Base-by-base conservation (phyloP, 2,888 invertebrate genomes). In the Escarpia spicata region DNA sequence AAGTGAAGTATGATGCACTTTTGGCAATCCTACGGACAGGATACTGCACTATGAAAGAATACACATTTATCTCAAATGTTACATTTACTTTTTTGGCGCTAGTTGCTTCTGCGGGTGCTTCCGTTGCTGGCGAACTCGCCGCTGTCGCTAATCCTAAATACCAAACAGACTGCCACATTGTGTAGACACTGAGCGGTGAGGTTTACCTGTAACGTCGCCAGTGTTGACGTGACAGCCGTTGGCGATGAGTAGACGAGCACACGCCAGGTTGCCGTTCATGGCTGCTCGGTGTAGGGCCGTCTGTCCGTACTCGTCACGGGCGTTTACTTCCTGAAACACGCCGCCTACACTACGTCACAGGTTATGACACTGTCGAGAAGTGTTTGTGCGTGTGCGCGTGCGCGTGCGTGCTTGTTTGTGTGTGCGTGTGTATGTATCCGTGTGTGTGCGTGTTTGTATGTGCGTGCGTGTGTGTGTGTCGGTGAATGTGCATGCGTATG, bases 271-370 rank as follows among this genome's bases (percentile, higher is more conserved):
- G 8, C 94, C 94, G 58, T 93, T 94, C 93, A 93, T 93, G 15
- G 93, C 92, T 3, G 94, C 93, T 58, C 92, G 93, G 45, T 94
- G 94, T 26, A 94, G 93, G 0, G 94, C 91, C n/a, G 93, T 93
- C n/a, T 93, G 93, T 31, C 93, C 92, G 8, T 52, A n/a, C 2
- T 92, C 90, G 58, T 94, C 93, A 31, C 92, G 75, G 4, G 92
- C 89, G 92, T 94, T 93, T 6, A 93, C 58, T 43, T 90, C 92
- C 93, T 93, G 91, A 10, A 90, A n/a, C n/a, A 26, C 19, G 19
- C 26, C 75, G 75, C 2, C 26, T 75, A 15, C 26, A 75, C 19
- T 75, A 6, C 15, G 19, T 75, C 75, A 75, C 75, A 75, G 75
- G 3, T 75, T 75, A 75, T 75, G 6, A 26, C 75, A 26, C 2